Evolutionary conservation across 2,888 invertebrate species (phyloP), one percentile per base, ranked within the genome.

Genomic region (Lysandra bellargus): DNA sequence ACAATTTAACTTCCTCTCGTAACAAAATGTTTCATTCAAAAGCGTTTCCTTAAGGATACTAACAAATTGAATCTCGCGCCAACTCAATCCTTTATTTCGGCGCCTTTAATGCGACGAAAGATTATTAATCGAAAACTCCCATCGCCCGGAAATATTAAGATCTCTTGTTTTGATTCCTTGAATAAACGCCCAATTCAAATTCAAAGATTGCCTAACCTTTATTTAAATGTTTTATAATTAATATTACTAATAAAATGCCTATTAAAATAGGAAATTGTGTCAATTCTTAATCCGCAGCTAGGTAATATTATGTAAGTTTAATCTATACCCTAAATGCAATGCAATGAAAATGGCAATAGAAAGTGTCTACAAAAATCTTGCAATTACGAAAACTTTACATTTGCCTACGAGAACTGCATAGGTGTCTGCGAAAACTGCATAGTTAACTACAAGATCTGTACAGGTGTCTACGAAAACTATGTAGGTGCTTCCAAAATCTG

Each of bases 61-160:
- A 90, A 90, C 89, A 91, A 93, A 93, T 92, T 92, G 90, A 90
- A 92, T 92, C 90, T 90, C 88, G 90, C 90, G 90, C 89, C 88
- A 85, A 87, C 88, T 88, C 91, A 92, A 91, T 90, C 91, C 91
- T 92, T 93, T 92, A 91, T 92, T 92, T 91, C 89, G 89, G 89
- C 89, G 88, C 87, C 85, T 86, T 88, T 90, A 90, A 90, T 89
- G 85, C 86, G 87, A 88, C 87, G 87, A 91, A 89, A 90, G 87
- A 89, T 92, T 93, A 92, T 92, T 92, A 92, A 92, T 92, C 88
- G 90, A 88, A 89, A 89, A 89, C 89, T 89, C 88, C 89, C 87
- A 87, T 88, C 85, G 87, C 86, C 84, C 81, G 85, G 83, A 86
- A 87, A 85, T 85, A 85, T 86, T 87, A 79, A 73, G 57, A 76